Conservation (phyloP, 2,797 vertebrate genomes). For the Spondyliosoma cantharus region DNA sequence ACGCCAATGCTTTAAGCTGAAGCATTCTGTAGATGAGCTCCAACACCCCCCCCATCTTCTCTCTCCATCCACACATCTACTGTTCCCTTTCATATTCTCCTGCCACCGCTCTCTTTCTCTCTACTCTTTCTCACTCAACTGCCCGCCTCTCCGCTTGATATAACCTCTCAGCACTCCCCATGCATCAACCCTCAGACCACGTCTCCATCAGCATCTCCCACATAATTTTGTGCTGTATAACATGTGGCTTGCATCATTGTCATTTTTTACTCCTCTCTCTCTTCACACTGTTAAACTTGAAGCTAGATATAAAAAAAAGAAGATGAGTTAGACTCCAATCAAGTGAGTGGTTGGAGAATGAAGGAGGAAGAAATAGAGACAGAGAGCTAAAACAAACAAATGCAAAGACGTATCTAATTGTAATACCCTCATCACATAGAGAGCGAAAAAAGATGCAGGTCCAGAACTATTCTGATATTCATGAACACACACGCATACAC, state of each 20-base stretch:
- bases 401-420: constrained; percentile 25
- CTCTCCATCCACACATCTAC: constrained; percentile 29
- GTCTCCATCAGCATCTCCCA: constrained; percentile 46
- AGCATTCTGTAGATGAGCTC: constrained; percentile 47
- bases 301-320: constrained; percentile 29
- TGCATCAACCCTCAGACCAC: constrained; percentile 47
- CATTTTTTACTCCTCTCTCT: constrained; percentile 27
- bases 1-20: constrained; percentile 39
- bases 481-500: neutral
- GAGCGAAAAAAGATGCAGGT: constrained; percentile 4
- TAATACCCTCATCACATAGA: constrained; percentile 17
- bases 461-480: neutral
- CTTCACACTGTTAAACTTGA: constrained; percentile 14
- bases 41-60: constrained; percentile 27
- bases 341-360: constrained; percentile 27
- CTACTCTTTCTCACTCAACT: constrained; percentile 29
- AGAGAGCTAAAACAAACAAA: constrained; percentile 43
- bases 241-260: constrained; percentile 23
- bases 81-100: constrained; percentile 51
- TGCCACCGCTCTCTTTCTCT: constrained; percentile 3
- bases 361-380: constrained; percentile 29
- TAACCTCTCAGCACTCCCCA: constrained; percentile 21
- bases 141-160: constrained; percentile 18
- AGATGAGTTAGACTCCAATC: constrained; percentile 38
- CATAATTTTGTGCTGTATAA: constrained; percentile 23